Evolutionary conservation across 2,888 invertebrate species (phyloP).

Genomic region (Erebia epiphron): DNA sequence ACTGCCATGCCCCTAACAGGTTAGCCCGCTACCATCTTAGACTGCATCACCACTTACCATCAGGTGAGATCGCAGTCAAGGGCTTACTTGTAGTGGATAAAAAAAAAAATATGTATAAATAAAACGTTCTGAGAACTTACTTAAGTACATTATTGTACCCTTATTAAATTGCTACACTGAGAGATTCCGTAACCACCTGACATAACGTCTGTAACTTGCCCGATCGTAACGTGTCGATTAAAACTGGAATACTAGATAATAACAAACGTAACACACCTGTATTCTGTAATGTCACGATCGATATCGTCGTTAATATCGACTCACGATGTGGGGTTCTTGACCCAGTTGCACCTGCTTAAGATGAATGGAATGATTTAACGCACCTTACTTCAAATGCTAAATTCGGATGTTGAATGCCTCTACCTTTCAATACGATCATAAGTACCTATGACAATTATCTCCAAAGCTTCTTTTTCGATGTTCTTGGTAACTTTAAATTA

Average conservation of each 20-base stretch:
- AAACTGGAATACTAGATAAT: constrained; percentile 10
- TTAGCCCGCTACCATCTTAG: no score
- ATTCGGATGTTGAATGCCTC: background rate
- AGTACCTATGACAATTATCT: background rate
- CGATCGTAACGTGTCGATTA: constrained; percentile 8
- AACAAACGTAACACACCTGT: constrained; percentile 15
- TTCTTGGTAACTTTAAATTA: background rate
- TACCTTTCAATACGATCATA: background rate
- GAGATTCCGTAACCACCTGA: background rate
- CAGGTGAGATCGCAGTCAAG: no score
- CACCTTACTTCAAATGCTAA: background rate
- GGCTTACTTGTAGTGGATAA: no score
- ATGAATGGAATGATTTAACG: constrained; percentile 23
- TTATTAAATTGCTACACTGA: background rate
- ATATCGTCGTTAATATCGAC: constrained; percentile 24
- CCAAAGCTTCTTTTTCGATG: background rate
- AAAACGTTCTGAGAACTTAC: no score
- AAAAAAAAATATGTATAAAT: no score
- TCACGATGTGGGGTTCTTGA: constrained; percentile 30
- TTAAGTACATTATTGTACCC: background rate
- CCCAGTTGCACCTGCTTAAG: constrained; percentile 34
- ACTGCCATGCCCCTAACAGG: no score
- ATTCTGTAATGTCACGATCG: constrained; percentile 24
- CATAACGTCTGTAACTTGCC: background rate
- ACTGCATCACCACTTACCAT: no score